A percentile compares a stretch with the other conserved stretches of the same genome.
Conservation (phyloP, 2,113 vertebrate genomes). For the Tachycineta bicolor region DNA sequence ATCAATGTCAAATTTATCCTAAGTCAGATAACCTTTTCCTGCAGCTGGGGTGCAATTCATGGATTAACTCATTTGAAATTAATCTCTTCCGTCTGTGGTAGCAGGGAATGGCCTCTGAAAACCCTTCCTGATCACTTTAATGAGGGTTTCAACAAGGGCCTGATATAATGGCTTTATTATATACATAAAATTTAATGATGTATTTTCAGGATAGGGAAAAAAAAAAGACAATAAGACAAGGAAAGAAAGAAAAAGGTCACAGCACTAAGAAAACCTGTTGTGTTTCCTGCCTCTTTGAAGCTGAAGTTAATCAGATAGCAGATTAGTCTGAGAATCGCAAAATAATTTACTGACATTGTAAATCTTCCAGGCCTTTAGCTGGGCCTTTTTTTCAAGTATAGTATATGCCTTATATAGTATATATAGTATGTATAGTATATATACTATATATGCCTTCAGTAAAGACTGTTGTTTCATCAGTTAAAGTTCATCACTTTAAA, state of each 20-base stretch:
- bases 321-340: background rate
- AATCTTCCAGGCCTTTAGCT: background rate
- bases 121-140: background rate
- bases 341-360: background rate
- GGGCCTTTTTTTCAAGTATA: background rate
- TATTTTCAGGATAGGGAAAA: background rate
- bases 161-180: background rate
- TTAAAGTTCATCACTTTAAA: background rate
- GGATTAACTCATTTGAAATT: background rate
- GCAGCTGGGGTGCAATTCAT: background rate
- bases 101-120: background rate
- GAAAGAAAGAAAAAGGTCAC: background rate
- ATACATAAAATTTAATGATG: background rate
- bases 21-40: background rate
- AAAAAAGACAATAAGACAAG: background rate
- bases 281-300: background rate
- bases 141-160: background rate
- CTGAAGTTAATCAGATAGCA: background rate
- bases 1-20: background rate
- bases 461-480: background rate
- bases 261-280: background rate
- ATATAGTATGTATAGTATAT: too few species aligned
- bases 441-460: background rate
- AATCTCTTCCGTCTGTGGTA: background rate
- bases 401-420: background rate